Evolutionary conservation across 2,113 vertebrate genomes (phyloP).

Genomic region (Dicrurus megarhynchus): DNA sequence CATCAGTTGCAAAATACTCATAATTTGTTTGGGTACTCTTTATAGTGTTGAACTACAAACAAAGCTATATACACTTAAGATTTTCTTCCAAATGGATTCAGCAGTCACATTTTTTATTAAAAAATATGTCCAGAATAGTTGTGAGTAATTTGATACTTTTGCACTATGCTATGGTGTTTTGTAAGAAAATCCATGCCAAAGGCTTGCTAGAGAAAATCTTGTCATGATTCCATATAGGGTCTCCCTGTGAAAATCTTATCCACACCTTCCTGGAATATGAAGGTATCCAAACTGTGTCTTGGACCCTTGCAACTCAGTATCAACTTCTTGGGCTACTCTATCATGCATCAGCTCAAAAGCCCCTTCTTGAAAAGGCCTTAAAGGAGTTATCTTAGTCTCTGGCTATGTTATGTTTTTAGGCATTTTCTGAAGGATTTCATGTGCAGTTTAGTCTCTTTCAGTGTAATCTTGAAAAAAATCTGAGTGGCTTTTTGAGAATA

Average conservation of each 20-base stretch:
- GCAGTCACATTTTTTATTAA: neutral
- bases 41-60: neutral
- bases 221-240: neutral
- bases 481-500: neutral
- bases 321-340: neutral
- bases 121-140: neutral
- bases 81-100: neutral
- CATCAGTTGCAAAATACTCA: neutral
- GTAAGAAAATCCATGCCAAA: neutral
- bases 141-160: neutral
- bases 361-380: neutral
- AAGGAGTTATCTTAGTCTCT: neutral
- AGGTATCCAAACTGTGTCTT: neutral
- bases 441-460: neutral
- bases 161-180: neutral
- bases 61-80: neutral
- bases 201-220: neutral
- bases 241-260: neutral
- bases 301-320: neutral
- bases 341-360: neutral
- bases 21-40: neutral
- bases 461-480: neutral
- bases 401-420: neutral
- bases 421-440: neutral
- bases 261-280: neutral